These are phyloP conservation scores for Acanthaster planci DNA, from an alignment of 35 echinoderm and acorn worm species.

Conservation along the genomic window DNA sequence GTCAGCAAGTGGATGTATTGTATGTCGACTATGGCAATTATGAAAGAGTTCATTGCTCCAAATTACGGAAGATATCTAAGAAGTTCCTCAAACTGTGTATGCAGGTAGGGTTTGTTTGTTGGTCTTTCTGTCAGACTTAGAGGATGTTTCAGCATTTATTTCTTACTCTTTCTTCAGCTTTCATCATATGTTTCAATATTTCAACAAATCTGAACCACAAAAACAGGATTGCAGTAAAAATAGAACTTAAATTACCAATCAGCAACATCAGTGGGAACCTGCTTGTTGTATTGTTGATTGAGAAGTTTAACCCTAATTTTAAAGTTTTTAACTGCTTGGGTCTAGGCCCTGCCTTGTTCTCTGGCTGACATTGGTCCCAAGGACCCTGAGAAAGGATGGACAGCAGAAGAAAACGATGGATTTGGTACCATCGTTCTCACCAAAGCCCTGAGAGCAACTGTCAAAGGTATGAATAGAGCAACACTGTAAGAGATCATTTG, in stretches of 20 bases:
- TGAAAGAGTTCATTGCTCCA: slow-evolving; percentile 42
- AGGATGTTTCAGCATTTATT: too few relatives aligned
- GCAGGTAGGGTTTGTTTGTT: slow-evolving; percentile 50
- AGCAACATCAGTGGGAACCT: too few relatives aligned
- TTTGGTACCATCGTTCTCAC: slow-evolving; percentile 62
- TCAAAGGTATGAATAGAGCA: slow-evolving; percentile 51
- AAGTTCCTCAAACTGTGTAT: slow-evolving; percentile 81
- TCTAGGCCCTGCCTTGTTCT: slow-evolving; percentile 69
- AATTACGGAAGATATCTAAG: slow-evolving; percentile 73
- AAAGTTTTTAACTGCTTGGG: slow-evolving; percentile 8
- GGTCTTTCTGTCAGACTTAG: background rate
- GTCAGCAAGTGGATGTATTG: slow-evolving; percentile 71
- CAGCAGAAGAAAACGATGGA: slow-evolving; percentile 34
- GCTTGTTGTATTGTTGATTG: too few relatives aligned
- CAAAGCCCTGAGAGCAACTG: slow-evolving; percentile 54
- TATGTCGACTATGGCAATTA: slow-evolving; percentile 92
- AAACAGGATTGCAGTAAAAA: too few relatives aligned
- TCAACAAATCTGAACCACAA: too few relatives aligned
- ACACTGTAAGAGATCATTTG: background rate
- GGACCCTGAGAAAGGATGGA: slow-evolving; percentile 66
- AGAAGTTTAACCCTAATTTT: too few relatives aligned
- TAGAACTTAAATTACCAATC: too few relatives aligned
- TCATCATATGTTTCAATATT: too few relatives aligned
- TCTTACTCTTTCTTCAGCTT: too few relatives aligned
- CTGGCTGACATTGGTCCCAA: slow-evolving; percentile 71